Percentiles rank a stretch among this genome's conserved stretches.
These are phyloP conservation scores for Marronus borbonicus DNA, from an alignment of 2,888 invertebrate species.

Conservation along the genomic window DNA sequence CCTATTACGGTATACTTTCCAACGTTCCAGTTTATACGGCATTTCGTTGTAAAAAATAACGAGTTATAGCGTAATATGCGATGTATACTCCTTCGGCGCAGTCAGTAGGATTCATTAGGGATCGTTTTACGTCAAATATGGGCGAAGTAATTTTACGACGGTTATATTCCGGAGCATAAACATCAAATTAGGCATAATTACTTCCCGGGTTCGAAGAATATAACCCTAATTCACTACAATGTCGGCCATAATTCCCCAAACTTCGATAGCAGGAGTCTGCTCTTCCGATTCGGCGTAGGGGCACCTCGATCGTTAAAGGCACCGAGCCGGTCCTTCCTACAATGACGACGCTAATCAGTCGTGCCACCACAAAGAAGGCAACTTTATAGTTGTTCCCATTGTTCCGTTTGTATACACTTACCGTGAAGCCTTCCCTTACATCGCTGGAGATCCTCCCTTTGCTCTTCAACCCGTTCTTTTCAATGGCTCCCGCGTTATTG, in stretches of 20 bases:
- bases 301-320: neutral
- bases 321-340: neutral
- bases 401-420: constrained; percentile 34
- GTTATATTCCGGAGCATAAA: neutral
- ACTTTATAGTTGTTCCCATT: constrained; percentile 40
- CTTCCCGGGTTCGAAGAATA: constrained; percentile 31
- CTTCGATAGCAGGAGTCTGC: neutral
- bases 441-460: neutral
- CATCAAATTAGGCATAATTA: constrained; percentile 29
- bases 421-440: neutral
- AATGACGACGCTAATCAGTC: constrained; percentile 44
- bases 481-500: constrained; percentile 23
- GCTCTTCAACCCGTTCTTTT: neutral
- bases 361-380: constrained; percentile 42
- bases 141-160: constrained; percentile 8
- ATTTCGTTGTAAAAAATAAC: too few species aligned
- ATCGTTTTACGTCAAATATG: neutral
- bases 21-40: too few species aligned
- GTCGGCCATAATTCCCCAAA: constrained; percentile 19
- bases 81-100: too few species aligned
- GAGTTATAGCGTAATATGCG: too few species aligned
- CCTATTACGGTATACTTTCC: too few species aligned
- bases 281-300: neutral
- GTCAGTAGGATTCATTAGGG: constrained; percentile 4
- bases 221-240: constrained; percentile 32